These are phyloP conservation scores for Bellardia bayeri DNA, from an alignment of 2,888 invertebrate species.

Conservation along the genomic window DNA sequence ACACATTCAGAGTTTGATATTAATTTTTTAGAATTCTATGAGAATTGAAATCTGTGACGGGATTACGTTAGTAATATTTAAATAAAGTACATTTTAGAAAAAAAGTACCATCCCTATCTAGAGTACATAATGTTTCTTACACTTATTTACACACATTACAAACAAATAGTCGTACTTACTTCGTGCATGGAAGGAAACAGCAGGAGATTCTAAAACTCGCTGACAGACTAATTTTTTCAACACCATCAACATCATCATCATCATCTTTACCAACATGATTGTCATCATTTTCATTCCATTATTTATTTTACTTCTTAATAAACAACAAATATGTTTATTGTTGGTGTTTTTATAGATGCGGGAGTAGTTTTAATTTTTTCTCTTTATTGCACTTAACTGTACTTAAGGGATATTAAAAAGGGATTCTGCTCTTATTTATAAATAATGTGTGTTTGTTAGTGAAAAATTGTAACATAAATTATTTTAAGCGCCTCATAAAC, in stretches of 20 bases:
- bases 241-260: conserved; percentile 22
- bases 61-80: too few species aligned
- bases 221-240: conserved; percentile 23
- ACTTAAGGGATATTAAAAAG: conserved; percentile 41
- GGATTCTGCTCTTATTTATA: conserved; percentile 8
- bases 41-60: too few species aligned
- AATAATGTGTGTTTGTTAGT: not conserved
- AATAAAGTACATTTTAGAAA: too few species aligned
- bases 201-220: conserved; percentile 44
- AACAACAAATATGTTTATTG: not conserved
- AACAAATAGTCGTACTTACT: not conserved
- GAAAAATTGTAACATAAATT: conserved; percentile 37
- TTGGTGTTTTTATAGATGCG: conserved; percentile 26
- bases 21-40: too few species aligned
- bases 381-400: conserved; percentile 57
- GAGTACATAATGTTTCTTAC: not conserved
- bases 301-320: conserved; percentile 39
- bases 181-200: conserved; percentile 31
- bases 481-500: conserved; percentile 17
- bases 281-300: conserved; percentile 9
- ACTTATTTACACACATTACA: not conserved
- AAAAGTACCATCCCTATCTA: not conserved
- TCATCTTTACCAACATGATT: not conserved
- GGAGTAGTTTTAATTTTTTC: conserved; percentile 46
- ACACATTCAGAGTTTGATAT: too few species aligned